These are phyloP conservation scores for Macrostomum lignano DNA, from an alignment of 1,140 invertebrate genomes.

Conservation along the genomic window DNA sequence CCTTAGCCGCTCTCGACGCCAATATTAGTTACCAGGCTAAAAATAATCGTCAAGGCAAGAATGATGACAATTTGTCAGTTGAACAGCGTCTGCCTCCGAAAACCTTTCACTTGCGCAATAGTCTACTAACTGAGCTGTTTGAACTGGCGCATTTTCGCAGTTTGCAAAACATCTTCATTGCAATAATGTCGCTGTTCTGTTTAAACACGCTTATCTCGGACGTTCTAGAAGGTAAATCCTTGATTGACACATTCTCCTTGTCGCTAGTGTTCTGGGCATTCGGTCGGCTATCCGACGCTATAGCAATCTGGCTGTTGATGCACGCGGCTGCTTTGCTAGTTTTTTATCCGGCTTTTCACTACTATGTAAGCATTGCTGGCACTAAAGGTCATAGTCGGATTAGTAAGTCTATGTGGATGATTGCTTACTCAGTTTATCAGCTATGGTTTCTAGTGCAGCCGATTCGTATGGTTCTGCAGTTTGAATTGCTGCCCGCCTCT, in stretches of 20 bases:
- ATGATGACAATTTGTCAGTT: no score
- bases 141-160: neutral
- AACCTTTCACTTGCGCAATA: no score
- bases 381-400: neutral
- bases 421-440: conserved; percentile 8
- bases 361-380: neutral
- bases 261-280: neutral
- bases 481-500: conserved; percentile 34
- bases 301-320: neutral
- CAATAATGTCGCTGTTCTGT: neutral
- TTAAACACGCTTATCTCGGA: neutral
- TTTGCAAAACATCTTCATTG: neutral
- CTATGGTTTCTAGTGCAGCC: conserved; percentile 30
- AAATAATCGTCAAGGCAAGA: no score
- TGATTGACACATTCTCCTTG: neutral
- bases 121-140: neutral
- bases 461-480: conserved; percentile 25
- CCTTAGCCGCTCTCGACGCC: no score
- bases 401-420: neutral
- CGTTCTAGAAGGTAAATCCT: neutral
- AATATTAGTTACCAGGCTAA: no score
- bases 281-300: neutral
- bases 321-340: neutral
- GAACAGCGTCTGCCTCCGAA: no score
- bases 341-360: neutral